These are phyloP conservation scores for Cremastinae sp. DNA, from an alignment of 2,888 invertebrate genomes.

Conservation along the genomic window DNA sequence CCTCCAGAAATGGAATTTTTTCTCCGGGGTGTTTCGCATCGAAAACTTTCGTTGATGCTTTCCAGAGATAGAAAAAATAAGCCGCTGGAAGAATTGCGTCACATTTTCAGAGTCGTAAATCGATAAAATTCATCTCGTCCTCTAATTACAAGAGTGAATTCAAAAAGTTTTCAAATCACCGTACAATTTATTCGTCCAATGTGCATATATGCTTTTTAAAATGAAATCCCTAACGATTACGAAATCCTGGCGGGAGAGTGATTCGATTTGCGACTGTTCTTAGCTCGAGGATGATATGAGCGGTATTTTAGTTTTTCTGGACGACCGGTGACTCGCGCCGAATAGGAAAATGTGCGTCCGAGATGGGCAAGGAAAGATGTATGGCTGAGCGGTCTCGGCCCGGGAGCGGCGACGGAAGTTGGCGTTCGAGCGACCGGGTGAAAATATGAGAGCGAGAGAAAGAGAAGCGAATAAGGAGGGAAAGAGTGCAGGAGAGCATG, in stretches of 20 bases:
- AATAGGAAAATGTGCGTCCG: conserved; percentile 16
- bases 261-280: conserved; percentile 38
- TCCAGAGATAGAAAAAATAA: conserved; percentile 17
- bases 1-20: conserved; percentile 25
- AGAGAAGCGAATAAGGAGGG: conserved; percentile 8
- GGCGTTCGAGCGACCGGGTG: conserved; percentile 30
- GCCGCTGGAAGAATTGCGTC: too few relatives aligned
- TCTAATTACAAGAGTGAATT: neutral
- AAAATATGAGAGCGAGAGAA: conserved; percentile 5
- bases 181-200: neutral
- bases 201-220: neutral
- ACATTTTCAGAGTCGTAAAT: too few relatives aligned
- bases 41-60: conserved; percentile 12
- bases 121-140: neutral
- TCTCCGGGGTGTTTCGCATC: neutral
- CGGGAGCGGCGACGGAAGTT: conserved; percentile 46
- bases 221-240: conserved; percentile 11
- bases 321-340: conserved; percentile 15
- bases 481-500: conserved; percentile 51
- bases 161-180: neutral
- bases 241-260: neutral
- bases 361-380: conserved; percentile 16
- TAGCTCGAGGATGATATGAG: conserved; percentile 10
- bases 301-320: conserved; percentile 20
- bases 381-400: conserved; percentile 5